Evolutionary conservation across 1,140 invertebrate species (phyloP), one percentile per base, ranked within the genome.

Genomic region (Paramacrobiotus metropolitanus): DNA sequence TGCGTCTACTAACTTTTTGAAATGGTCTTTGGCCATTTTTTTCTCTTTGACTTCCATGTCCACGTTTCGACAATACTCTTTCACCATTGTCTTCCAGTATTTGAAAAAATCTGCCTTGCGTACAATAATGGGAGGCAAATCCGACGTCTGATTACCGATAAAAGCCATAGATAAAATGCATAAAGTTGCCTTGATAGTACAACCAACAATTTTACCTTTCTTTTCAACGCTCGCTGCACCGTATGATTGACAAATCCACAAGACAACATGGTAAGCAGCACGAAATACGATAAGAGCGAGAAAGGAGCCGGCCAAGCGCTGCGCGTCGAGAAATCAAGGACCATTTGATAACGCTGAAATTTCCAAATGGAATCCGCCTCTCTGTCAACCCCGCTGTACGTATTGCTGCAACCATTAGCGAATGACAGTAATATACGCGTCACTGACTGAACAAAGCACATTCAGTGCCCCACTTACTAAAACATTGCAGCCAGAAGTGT

Each of bases 401-500:
- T 75, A 18, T 67, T 64, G 44, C 74, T 74, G 63, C 63, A 68
- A 62, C 60, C 61, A 61, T 40, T n/a, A 40, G n/a, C n/a, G 34
- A 9, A n/a, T 9, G n/a, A 40, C 9, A 40, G 34, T 40, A 40
- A 40, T 40, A 40, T 9, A n/a, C 34, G 34, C 9, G 34, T 40
- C n/a, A 40, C 34, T 40, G 9, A 9, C 9, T 40, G 9, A 40
- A 9, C 34, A 40, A 40, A 40, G 9, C n/a, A 40, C 34, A 40
- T 9, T 9, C 9, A 40, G n/a, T 9, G n/a, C 9, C 28, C 48
- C 15, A 66, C 65, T 69, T 67, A 74, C 73, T 70, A 68, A 66
- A 75, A 75, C 65, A 76, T 70, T 29, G 75, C 74, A 66, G 72
- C 74, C 4, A 76, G 68, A 21, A 76, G 64, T 9, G 74, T 76